Conservation (phyloP, 1,140 invertebrate genomes). For the Procambarus clarkii region DNA sequence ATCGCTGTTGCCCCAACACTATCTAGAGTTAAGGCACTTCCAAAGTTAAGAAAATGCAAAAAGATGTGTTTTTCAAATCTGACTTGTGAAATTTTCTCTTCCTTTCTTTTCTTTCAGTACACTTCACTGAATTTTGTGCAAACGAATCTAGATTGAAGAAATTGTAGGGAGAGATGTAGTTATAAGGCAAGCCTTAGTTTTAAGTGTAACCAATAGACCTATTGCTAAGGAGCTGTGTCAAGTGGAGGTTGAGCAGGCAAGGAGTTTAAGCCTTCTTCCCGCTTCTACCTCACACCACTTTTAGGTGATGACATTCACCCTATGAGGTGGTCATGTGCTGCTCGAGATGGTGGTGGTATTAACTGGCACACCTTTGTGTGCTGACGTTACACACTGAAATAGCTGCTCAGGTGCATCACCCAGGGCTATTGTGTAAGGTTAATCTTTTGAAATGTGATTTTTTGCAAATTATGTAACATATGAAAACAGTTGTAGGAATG, state of each 20-base stretch:
- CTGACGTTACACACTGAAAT: no score
- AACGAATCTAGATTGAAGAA: slow-evolving; percentile 70
- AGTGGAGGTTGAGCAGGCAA: slow-evolving; percentile 15
- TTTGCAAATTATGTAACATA: no score
- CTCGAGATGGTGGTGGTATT: slow-evolving; percentile 34
- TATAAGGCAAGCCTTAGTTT: slow-evolving; percentile 62
- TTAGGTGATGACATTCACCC: neutral
- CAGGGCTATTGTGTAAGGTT: no score
- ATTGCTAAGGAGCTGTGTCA: slow-evolving; percentile 43
- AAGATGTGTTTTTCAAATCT: no score
- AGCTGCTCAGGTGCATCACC: no score
- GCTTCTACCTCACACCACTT: neutral
- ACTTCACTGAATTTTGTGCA: slow-evolving; percentile 58
- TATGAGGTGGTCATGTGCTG: slow-evolving; percentile 9
- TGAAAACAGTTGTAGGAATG: slow-evolving; percentile 26
- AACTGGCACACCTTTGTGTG: neutral
- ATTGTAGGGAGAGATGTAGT: slow-evolving; percentile 62
- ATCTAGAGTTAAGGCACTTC: no score
- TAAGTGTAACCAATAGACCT: slow-evolving; percentile 67
- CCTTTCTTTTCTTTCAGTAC: no score
- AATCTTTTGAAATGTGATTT: no score
- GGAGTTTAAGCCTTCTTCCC: neutral
- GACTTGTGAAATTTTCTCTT: no score
- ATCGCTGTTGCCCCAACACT: no score
- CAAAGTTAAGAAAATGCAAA: no score